A percentile compares a stretch with the other conserved stretches of the same genome.
These are phyloP conservation scores for Andrena dorsata DNA, from an alignment of 2,888 invertebrate species.

Conservation along the genomic window DNA sequence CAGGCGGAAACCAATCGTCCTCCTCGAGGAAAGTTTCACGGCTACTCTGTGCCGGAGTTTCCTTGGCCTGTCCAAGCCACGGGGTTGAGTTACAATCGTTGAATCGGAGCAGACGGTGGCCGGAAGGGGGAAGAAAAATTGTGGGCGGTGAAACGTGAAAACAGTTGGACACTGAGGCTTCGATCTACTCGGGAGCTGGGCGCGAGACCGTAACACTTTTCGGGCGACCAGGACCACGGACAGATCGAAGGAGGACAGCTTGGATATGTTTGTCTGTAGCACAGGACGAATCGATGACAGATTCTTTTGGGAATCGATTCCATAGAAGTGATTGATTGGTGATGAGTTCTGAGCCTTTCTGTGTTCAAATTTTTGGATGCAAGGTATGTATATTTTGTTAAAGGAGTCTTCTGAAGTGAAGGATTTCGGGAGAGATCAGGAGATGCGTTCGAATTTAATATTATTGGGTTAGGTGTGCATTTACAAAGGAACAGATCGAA, in stretches of 20 bases:
- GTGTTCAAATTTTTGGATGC: too few relatives aligned
- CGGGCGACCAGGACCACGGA: not conserved
- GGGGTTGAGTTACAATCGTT: constrained; percentile 20
- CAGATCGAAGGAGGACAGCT: not conserved
- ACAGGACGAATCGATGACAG: not conserved
- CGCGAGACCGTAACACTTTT: constrained; percentile 21
- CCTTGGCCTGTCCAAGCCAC: constrained; percentile 5
- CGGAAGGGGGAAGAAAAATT: constrained; percentile 43
- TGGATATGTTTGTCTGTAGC: not conserved
- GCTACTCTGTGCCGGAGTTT: constrained; percentile 22
- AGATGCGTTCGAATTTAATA: too few relatives aligned
- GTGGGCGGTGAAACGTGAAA: constrained; percentile 39
- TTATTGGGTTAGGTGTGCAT: too few relatives aligned
- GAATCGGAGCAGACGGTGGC: constrained; percentile 1
- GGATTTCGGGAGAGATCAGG: too few relatives aligned
- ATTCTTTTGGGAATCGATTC: not conserved
- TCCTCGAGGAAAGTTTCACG: constrained; percentile 44
- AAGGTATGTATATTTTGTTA: too few relatives aligned
- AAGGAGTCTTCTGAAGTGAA: too few relatives aligned
- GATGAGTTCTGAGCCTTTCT: too few relatives aligned
- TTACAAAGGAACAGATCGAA: too few relatives aligned
- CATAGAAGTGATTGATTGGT: too few relatives aligned
- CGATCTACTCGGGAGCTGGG: not conserved
- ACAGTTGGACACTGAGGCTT: constrained; percentile 17
- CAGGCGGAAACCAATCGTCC: constrained; percentile 58